Evolutionary conservation across 2,113 vertebrate genomes (phyloP).

Genomic region (Amblyornis subalaris): DNA sequence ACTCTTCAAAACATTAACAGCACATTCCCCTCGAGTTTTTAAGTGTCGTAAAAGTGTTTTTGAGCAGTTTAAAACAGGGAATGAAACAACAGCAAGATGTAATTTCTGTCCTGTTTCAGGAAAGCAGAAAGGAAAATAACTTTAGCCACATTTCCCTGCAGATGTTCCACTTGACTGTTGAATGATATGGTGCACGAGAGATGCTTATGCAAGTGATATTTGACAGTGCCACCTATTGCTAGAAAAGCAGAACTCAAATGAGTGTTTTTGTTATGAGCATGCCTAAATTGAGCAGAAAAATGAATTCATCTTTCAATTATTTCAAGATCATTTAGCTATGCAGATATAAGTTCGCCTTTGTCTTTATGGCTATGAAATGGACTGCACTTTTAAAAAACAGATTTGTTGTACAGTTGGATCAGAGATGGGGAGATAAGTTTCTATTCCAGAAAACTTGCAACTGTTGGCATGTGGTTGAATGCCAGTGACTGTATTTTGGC

Average conservation of each 20-base stretch:
- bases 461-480: background rate
- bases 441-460: background rate
- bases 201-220: background rate
- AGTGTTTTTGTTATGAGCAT: background rate
- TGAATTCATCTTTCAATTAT: background rate
- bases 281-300: background rate
- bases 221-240: slow-evolving; percentile 57
- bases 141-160: background rate
- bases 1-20: background rate
- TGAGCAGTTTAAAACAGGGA: background rate
- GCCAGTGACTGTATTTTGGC: background rate
- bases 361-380: background rate
- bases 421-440: background rate
- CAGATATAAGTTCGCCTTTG: background rate
- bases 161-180: background rate
- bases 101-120: background rate
- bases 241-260: slow-evolving; percentile 1
- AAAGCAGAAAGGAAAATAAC: slow-evolving; percentile 6
- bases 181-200: background rate
- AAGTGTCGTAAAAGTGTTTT: background rate
- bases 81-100: background rate
- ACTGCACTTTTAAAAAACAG: background rate
- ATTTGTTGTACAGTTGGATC: background rate
- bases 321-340: background rate
- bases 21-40: background rate